Evolutionary conservation across 2,888 invertebrate genomes (phyloP), one percentile per base, ranked within the genome.

Genomic region (Scaptomyza reducta): DNA sequence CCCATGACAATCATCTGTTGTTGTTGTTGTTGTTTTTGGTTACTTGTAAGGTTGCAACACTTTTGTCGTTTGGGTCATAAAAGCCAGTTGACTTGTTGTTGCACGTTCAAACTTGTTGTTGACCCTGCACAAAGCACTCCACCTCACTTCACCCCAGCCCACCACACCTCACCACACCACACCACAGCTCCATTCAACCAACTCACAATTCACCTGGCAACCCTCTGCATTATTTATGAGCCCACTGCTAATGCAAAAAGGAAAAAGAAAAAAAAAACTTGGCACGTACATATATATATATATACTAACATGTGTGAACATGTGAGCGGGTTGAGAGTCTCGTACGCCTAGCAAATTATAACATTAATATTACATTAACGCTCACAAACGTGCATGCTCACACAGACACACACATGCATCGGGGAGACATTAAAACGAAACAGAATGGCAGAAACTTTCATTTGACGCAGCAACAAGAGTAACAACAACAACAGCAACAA

Each of bases 301-400:
- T 33, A 25, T 22, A 50, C 18, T 9, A 11, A 50, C 50, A 14
- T 42, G 13, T 13, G 6, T 42, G 33, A 16, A 40, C 53, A 22
- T 46, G 74, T 18, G 62, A 69, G 68, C 46, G 69, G 74, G 74
- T 65, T 61, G 47, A 57, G 54, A 41, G 54, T 54, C 69, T 59
- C 61, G 77, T 68, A 67, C 62, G 79, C 70, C 78, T 85, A 82
- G 88, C 72, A 88, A 88, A 88, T 83, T 86, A 83, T 87, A 88
- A 85, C 84, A 85, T 85, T 85, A 85, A 85, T 85, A 87, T 85
- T 85, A 83, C 88, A 85, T 85, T 85, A 85, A 87, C 78, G 62
- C 77, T 81, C 74, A 82, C 83, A 51, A 58, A 41, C 73, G 60
- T 54, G 62, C 76, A 69, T 42, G 47, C 54, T 50, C 46, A 58